Base-by-base conservation (phyloP, 2,797 vertebrate species). In the Psittacula derbiana region DNA sequence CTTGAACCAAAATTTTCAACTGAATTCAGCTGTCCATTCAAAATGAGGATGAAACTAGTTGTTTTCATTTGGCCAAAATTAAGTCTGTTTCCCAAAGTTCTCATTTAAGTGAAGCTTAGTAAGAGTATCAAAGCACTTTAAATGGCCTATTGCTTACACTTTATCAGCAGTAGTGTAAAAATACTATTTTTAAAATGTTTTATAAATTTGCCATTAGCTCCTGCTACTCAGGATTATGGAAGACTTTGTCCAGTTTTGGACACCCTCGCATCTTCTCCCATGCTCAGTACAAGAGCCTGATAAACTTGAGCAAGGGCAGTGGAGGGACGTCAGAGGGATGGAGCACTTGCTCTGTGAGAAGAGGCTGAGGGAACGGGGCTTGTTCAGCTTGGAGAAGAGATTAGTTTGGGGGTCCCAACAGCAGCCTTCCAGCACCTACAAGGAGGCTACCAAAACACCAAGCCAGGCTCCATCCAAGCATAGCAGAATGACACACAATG, bases 291-390 rank as follows among this genome's bases (percentile, higher is more conserved):
- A 6, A 46, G 20, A 70, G 44, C 44, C 47, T n/a, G 12, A 79
- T 66, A 46, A 73, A 17, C 25, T 14, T 43, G 40, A 38, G 18
- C 18, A 43, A 61, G 33, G 31, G 31, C 73, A 72, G 25, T 13
- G 19, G 58, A 78, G n/a, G 33, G 61, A 52, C 2, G 0, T 17
- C 16, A 17, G 25, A 19, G 20, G 13, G 18, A 6, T 18, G 36
- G 25, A 84, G 49, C 49, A 58, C 38, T 23, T 55, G 31, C 11
- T 66, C 30, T 50, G 47, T 12, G 38, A 67, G 24, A 38, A 67
- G 36, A 46, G 21, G 47, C 67, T 61, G 52, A 49, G 47, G 17
- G 16, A 70, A 58, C 3, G 9, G 38, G 43, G 33, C n/a, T 66
- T 38, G 18, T 28, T 92, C 33, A 53, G 30, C 33, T 38, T n/a